Evolutionary conservation across 2,113 vertebrate species (phyloP).

Genomic region (Amblyornis subalaris): DNA sequence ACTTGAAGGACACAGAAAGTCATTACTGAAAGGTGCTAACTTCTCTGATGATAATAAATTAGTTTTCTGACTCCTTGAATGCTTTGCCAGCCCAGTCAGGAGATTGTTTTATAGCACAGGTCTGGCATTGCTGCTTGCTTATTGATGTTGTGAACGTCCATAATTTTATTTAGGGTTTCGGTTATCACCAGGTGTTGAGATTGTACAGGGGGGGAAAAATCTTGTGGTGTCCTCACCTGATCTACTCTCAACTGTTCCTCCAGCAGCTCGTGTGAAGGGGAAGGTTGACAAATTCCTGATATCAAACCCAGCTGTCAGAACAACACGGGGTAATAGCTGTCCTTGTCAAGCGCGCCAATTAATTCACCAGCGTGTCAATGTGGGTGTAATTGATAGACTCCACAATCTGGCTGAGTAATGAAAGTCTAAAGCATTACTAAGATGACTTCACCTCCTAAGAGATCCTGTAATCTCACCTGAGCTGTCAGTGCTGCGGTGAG

Average conservation of each 20-base stretch:
- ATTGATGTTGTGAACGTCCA: not conserved
- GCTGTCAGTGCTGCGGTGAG: not conserved
- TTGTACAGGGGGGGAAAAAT: not conserved
- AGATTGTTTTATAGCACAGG: not conserved
- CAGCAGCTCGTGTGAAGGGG: constrained; percentile 57
- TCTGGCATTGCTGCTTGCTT: not conserved
- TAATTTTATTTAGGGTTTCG: constrained; percentile 39
- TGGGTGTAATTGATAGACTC: constrained; percentile 77
- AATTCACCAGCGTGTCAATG: constrained; percentile 73
- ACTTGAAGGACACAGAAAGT: constrained; percentile 36
- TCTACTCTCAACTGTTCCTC: constrained; percentile 52
- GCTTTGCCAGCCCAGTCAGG: not conserved
- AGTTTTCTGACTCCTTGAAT: not conserved
- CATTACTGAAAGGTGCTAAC: constrained; percentile 16
- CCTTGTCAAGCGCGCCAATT: constrained; percentile 78
- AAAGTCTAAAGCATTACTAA: constrained; percentile 61
- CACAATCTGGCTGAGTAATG: constrained; percentile 73
- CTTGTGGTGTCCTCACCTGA: not conserved
- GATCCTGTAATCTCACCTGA: not conserved
- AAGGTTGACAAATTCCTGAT: constrained; percentile 81
- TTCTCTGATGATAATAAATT: constrained; percentile 28
- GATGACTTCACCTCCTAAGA: constrained; percentile 36
- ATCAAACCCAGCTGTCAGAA: constrained; percentile 79
- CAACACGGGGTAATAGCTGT: constrained; percentile 75
- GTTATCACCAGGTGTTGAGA: not conserved